phyloP scores from a whole-genome alignment of 2,113 vertebrate species.

The Xiphorhynchus elegans region DNA sequence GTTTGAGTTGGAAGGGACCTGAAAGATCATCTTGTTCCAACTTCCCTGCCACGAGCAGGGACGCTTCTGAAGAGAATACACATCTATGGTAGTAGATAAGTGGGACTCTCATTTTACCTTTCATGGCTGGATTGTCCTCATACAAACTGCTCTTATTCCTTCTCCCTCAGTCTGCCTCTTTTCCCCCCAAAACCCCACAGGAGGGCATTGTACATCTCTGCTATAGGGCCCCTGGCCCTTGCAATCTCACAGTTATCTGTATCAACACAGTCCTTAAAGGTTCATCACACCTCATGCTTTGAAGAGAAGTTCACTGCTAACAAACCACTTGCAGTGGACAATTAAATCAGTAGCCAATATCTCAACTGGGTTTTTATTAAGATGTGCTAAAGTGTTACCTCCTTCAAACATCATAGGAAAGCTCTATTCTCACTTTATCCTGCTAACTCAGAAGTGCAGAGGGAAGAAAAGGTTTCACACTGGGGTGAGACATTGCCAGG shows the following conservation, averaged over 20 bases:
- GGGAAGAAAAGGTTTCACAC: not conserved
- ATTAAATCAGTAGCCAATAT: not conserved
- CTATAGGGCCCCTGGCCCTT: not conserved
- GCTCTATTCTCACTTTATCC: not conserved
- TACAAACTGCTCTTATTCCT: not conserved
- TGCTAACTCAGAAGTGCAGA: not conserved
- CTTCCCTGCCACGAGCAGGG: not conserved
- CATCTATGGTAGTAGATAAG: not conserved
- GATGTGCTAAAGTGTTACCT: not conserved
- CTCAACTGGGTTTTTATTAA: not conserved
- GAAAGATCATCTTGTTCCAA: not conserved
- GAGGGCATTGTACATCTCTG: not conserved
- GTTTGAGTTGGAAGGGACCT: not conserved
- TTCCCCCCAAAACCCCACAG: not conserved
- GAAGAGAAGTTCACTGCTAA: not conserved
- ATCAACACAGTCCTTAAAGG: not conserved
- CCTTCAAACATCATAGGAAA: not conserved
- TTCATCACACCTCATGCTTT: not conserved
- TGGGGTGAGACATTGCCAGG: not conserved
- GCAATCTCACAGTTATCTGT: not conserved
- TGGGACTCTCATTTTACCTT: not conserved
- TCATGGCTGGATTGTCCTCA: not conserved
- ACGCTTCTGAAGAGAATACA: not conserved
- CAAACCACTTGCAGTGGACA: not conserved
- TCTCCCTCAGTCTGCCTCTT: not conserved